A percentile compares a stretch with the other conserved stretches of the same genome.
Evolutionary conservation across 2,888 invertebrate genomes (phyloP).

Genomic region (Drosophila sordidula): DNA sequence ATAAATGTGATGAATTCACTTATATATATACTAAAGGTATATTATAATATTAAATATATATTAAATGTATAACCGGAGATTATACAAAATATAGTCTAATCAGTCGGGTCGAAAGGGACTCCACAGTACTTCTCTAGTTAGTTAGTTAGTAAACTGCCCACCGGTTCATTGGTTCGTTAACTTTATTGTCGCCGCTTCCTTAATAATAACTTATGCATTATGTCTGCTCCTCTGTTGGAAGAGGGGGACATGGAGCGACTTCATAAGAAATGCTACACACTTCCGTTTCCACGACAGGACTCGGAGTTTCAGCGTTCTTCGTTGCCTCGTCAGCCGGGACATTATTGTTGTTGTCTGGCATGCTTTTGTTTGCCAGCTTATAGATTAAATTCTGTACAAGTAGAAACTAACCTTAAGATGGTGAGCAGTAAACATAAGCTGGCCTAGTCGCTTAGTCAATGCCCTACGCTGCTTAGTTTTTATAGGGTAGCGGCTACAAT

Average conservation of each 20-base stretch:
- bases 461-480: constrained; percentile 31
- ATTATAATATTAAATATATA: too few species aligned
- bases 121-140: not conserved
- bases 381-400: constrained; percentile 49
- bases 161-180: constrained; percentile 39
- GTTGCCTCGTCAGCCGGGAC: constrained; percentile 7
- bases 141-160: constrained; percentile 3
- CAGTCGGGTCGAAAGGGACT: constrained; percentile 3
- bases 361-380: constrained; percentile 51
- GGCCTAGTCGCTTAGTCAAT: constrained; percentile 27
- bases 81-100: not conserved
- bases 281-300: constrained; percentile 46
- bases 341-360: constrained; percentile 35
- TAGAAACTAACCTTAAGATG: constrained; percentile 27
- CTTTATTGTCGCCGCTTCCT: constrained; percentile 42
- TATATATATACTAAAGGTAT: too few species aligned
- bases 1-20: too few species aligned
- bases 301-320: constrained; percentile 10
- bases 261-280: constrained; percentile 42
- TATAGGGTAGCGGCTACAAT: constrained; percentile 16
- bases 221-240: constrained; percentile 27
- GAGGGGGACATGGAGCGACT: constrained; percentile 6
- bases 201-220: constrained; percentile 51
- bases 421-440: constrained; percentile 1
- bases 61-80: not conserved